Conservation (phyloP, 2,888 invertebrate species). For the Agrenia bidenticulata region DNA sequence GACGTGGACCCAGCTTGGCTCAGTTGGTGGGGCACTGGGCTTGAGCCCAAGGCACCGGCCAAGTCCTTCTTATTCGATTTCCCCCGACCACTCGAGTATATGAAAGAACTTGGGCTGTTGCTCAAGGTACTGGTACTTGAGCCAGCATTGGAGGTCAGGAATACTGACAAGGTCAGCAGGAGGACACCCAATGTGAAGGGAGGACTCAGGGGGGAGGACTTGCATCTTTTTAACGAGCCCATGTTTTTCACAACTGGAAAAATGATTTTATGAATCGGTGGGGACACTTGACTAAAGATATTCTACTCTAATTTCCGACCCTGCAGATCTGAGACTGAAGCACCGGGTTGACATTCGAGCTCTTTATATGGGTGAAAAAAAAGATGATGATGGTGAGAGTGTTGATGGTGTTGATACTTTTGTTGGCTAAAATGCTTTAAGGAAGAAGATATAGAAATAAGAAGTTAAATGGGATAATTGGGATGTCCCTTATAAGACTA, state of each 20-base stretch:
- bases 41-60: background rate
- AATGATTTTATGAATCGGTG: no score
- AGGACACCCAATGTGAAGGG: no score
- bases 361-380: slow-evolving; percentile 3
- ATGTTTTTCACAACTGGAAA: no score
- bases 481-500: slow-evolving; percentile 9
- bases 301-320: no score
- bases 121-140: background rate
- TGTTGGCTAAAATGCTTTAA: no score
- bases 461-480: slow-evolving; percentile 5
- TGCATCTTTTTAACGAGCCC: no score
- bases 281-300: no score
- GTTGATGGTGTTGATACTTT: no score
- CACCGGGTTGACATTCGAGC: background rate
- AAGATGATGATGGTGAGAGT: slow-evolving; percentile 1
- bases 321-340: background rate
- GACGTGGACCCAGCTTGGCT: slow-evolving; percentile 3
- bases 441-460: background rate
- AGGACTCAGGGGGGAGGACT: no score
- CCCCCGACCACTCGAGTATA: slow-evolving; percentile 11
- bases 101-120: background rate
- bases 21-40: background rate
- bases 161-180: background rate
- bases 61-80: slow-evolving; percentile 14
- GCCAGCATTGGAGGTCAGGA: background rate